phyloP scores from a whole-genome alignment of 2,888 invertebrate genomes.

The Limnephilus marmoratus region DNA sequence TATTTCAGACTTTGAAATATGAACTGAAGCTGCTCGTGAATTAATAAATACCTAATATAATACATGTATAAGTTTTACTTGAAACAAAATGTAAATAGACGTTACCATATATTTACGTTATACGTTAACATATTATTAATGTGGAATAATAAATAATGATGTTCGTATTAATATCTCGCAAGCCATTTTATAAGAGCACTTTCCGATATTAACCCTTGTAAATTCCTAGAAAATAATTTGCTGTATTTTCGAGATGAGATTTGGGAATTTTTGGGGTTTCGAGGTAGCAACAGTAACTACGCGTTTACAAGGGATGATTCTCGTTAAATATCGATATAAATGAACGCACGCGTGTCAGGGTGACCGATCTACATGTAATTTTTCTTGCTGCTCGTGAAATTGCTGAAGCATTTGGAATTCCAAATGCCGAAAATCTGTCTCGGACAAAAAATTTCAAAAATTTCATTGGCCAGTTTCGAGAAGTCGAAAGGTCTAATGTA shows the following conservation, averaged over 20 bases:
- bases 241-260: neutral
- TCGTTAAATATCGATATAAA: neutral
- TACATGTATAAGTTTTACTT: neutral
- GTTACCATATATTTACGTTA: neutral
- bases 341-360: too few relatives aligned
- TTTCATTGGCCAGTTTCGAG: too few relatives aligned
- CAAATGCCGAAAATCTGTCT: too few relatives aligned
- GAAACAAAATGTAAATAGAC: too few relatives aligned
- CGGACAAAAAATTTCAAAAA: too few relatives aligned
- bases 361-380: too few relatives aligned
- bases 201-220: neutral
- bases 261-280: neutral
- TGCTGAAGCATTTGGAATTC: too few relatives aligned
- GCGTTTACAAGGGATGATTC: neutral
- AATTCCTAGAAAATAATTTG: neutral
- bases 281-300: neutral
- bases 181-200: neutral
- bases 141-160: neutral
- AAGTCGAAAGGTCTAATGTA: too few relatives aligned
- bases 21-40: neutral
- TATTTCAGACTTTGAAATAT: neutral
- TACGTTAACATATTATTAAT: neutral
- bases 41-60: too few relatives aligned
- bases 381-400: too few relatives aligned
- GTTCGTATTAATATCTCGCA: neutral